Base-by-base conservation (phyloP, 2,113 vertebrate species). In the Elgaria multicarinata region DNA sequence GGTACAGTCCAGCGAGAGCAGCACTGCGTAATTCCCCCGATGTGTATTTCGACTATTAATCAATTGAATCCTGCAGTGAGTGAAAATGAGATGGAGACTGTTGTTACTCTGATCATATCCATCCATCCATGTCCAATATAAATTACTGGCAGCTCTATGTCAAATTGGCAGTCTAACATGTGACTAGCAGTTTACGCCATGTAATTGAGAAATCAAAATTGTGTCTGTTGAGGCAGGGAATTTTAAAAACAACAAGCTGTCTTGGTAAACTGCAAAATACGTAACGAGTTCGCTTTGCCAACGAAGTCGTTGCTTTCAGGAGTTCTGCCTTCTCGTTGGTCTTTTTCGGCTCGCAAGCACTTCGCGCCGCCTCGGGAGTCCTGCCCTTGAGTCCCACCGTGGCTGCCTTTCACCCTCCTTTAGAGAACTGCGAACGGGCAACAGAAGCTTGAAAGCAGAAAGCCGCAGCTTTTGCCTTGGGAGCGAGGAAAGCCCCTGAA, bases 381-480 rank as follows among this genome's bases (percentile, higher is more conserved):
- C 20, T 76, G 22, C 4, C 18, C 20, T 6, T 22, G 72, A 3
- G 5, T 53, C 12, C 7, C 58, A 20, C 3, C 58, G 3, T 20
- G 58, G 58, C 16, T 1, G 6, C 33, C 18, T 3, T 77, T 39
- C 28, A 3, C 26, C 42, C 44, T n/a, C 31, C 53, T 44, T 26
- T 5, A 33, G 72, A 18, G 28, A 8, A 39, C 42, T 31, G 44
- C 2, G 31, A 20, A 22, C 1, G 1, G 24, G 46, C 86, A 14
- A 31, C 89, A 93, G 93, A 92, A 87, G 1, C 80, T 58, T 42
- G 84, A 86, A 94, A 87, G 33, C 36, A 81, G 50, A 93, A 87
- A n/a, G n/a, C n/a, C n/a, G 31, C 39, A 50, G 44, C 66, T 26
- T 18, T 64, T 79, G 66, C 28, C 39, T 6, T 28, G 72, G 87